Evolutionary conservation across 2,888 invertebrate genomes (phyloP), one percentile per base, ranked within the genome.

Genomic region (Enchytraeus crypticus): DNA sequence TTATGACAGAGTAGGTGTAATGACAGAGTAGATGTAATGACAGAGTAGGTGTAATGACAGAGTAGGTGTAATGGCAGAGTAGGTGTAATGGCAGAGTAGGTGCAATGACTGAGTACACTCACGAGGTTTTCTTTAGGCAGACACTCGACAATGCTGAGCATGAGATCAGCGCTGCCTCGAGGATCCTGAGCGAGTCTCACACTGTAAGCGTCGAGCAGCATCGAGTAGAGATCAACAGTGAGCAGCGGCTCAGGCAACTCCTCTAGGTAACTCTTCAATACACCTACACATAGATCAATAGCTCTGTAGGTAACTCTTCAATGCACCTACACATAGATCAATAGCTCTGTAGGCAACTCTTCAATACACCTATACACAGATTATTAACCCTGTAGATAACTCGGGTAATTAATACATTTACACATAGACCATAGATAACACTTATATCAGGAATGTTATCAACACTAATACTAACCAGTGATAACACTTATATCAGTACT

Each of bases 381-480:
- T 14, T 14, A 14, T 14, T 38, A 38, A 18, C 38, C 18, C 8
- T n/a, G n/a, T 21, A 62, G 54, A 33, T 54, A 62, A 27, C 32
- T 33, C 43, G n/a, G n/a, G n/a, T n/a, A n/a, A n/a, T n/a, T 26
- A 14, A 49, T 18, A 49, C 8, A 18, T n/a, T n/a, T n/a, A n/a
- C 11, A 18, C 8, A 18, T 11, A 21, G 49, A 49, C 8, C 23
- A 14, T 18, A 18, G 23, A 21, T 8, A 49, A 49, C 49, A 8
- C 21, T 23, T n/a, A 53, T 1, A 32, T 2, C 5, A 29, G 51
- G 5, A 4, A 27, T n/a, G 5, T 5, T 18, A 33, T 18, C n/a
- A 29, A 8, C 8, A n/a, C 27, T 45, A 71, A 71, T 70, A n/a
- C n/a, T n/a, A n/a, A 84, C 87, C 85, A 68, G 97, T 97, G 72